phyloP scores from a whole-genome alignment of 2,797 vertebrate genomes.

The Xiphophorus birchmanni region DNA sequence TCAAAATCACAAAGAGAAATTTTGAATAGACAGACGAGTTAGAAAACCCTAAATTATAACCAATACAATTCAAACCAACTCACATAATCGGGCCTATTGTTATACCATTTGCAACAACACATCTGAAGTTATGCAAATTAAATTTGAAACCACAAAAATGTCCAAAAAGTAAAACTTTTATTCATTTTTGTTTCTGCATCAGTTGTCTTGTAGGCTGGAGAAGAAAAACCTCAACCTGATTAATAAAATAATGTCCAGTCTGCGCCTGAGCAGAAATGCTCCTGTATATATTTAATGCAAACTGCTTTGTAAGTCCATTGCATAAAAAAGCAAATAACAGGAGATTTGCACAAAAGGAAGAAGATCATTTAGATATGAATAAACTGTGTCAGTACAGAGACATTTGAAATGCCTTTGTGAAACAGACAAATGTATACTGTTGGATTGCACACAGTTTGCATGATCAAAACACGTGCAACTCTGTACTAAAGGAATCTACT shows the following conservation, averaged over 20 bases:
- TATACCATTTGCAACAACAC: neutral
- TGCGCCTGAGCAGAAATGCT: neutral
- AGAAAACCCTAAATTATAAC: neutral
- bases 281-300: neutral
- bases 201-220: neutral
- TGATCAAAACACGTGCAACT: neutral
- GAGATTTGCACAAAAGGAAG: neutral
- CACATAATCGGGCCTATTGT: neutral
- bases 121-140: neutral
- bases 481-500: neutral
- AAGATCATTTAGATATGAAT: neutral
- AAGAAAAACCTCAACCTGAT: neutral
- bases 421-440: neutral
- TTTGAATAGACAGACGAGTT: neutral
- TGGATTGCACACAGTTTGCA: neutral
- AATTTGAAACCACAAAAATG: neutral
- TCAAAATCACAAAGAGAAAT: neutral
- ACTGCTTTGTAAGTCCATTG: neutral
- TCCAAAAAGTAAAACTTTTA: too few species aligned
- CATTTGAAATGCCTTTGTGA: neutral
- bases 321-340: neutral
- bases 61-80: neutral
- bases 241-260: too few species aligned
- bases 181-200: too few species aligned
- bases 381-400: neutral